Evolutionary conservation across 1,140 invertebrate species (phyloP).

Genomic region (Drosophila sp.): DNA sequence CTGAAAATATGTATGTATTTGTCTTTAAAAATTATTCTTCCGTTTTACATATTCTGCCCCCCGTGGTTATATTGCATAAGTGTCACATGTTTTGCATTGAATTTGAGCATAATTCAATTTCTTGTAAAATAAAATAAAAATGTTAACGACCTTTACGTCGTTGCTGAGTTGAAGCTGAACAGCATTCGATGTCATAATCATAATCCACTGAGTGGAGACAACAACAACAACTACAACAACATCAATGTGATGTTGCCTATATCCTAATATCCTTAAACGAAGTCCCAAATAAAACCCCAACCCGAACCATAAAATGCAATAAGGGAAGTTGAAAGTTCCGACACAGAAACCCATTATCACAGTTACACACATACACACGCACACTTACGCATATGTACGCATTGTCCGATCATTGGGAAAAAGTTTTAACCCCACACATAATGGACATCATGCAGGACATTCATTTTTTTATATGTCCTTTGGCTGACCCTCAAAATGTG

Average conservation of each 20-base stretch:
- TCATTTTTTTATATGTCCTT: slow-evolving; percentile 73
- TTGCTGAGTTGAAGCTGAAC: neutral
- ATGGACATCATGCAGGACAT: slow-evolving; percentile 70
- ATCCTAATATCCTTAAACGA: slow-evolving; percentile 37
- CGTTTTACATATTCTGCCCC: no score
- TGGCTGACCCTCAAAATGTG: slow-evolving; percentile 79
- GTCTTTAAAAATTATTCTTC: no score
- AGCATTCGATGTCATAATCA: slow-evolving; percentile 71
- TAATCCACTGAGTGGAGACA: slow-evolving; percentile 51
- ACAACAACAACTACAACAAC: slow-evolving; percentile 25
- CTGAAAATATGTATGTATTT: no score
- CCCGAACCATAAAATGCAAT: slow-evolving; percentile 75
- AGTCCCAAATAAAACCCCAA: slow-evolving; percentile 39
- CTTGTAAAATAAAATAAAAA: slow-evolving; percentile 32
- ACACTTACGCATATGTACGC: slow-evolving; percentile 27
- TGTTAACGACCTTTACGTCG: slow-evolving; percentile 35
- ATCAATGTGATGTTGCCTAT: slow-evolving; percentile 29
- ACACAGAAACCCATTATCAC: slow-evolving; percentile 83
- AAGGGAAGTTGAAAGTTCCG: slow-evolving; percentile 82
- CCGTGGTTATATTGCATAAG: no score
- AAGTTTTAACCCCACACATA: slow-evolving; percentile 77
- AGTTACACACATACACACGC: slow-evolving; percentile 47
- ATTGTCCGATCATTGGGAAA: slow-evolving; percentile 72
- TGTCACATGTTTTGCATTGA: slow-evolving; percentile 48
- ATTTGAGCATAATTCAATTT: slow-evolving; percentile 54